phyloP scores from a whole-genome alignment of 2,113 vertebrate species.

The Salvator merianae region DNA sequence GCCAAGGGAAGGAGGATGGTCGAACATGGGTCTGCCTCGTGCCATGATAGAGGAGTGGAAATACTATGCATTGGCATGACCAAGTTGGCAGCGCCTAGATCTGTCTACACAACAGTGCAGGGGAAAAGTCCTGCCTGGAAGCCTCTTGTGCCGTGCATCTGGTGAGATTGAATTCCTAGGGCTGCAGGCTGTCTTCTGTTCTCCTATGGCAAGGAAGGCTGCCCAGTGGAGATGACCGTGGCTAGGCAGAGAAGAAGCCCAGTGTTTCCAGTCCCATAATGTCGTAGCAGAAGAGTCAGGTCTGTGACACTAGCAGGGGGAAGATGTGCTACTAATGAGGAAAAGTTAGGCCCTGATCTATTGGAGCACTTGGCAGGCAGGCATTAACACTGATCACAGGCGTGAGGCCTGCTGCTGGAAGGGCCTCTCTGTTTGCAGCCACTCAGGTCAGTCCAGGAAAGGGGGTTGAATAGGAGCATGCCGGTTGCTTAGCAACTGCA shows the following conservation, averaged over 20 bases:
- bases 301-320: not conserved
- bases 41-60: not conserved
- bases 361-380: not conserved
- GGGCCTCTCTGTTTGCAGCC: slow-evolving; percentile 16
- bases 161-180: no score
- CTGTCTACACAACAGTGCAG: not conserved
- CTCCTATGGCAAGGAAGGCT: not conserved
- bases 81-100: not conserved
- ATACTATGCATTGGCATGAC: not conserved
- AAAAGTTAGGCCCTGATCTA: not conserved
- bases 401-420: not conserved
- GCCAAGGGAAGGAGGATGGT: not conserved
- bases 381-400: not conserved
- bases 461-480: not conserved
- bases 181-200: not conserved
- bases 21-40: no score
- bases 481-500: slow-evolving; percentile 24
- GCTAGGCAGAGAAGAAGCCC: not conserved
- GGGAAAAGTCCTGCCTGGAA: not conserved
- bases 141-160: not conserved
- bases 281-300: not conserved
- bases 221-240: not conserved
- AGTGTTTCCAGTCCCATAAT: not conserved
- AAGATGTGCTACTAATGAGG: not conserved
- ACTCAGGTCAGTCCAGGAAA: slow-evolving; percentile 9